Evolutionary conservation across 2,888 invertebrate genomes (phyloP), one percentile per base, ranked within the genome.

Genomic region (Drosophila meridiana): DNA sequence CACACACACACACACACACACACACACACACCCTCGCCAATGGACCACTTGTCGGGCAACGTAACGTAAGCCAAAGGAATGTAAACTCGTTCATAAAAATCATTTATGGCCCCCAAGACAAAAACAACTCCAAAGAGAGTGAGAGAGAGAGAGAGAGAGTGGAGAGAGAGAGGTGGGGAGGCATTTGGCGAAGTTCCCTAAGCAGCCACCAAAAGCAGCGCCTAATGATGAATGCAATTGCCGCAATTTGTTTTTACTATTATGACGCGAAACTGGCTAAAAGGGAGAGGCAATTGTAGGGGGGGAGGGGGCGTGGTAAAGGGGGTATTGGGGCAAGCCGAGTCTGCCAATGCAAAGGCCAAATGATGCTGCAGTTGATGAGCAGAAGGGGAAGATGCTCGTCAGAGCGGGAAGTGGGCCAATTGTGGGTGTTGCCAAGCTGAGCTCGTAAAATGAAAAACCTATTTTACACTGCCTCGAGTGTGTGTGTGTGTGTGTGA

Each of bases 231-330:
- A 79, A 80, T 77, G 83, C 86, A 89, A 90, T 87, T 87, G 83
- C 86, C 59, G 79, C 89, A 84, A 86, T 90, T 89, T 89, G 77
- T 86, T 83, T 90, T 89, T 78, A 79, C 75, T 89, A 80, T 80
- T 83, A 85, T 79, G 77, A 69, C 61, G 69, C 53, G 62, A 53
- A 63, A 36, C 36, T n/a, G 62, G 52, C 13, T 9, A 13, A n/a
- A 6, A 13, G 36, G 20, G 8, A 34, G 20, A n/a, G n/a, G 14
- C 6, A 3, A 1, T 3, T 45, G 26, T 28, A 11, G 36, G 36
- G n/a, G n/a, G 6, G 13, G 42, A 1, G 8, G 8, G 3, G 6
- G 42, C 1, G 8, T 3, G 3, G 6, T 9, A 4, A 4, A 4
- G 38, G 13, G 34, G 52, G 11, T 26, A 7, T 30, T 4, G 30